Percentiles rank a stretch among this genome's conserved stretches.
Conservation (phyloP, 2,113 vertebrate species). For the Lontra canadensis region DNA sequence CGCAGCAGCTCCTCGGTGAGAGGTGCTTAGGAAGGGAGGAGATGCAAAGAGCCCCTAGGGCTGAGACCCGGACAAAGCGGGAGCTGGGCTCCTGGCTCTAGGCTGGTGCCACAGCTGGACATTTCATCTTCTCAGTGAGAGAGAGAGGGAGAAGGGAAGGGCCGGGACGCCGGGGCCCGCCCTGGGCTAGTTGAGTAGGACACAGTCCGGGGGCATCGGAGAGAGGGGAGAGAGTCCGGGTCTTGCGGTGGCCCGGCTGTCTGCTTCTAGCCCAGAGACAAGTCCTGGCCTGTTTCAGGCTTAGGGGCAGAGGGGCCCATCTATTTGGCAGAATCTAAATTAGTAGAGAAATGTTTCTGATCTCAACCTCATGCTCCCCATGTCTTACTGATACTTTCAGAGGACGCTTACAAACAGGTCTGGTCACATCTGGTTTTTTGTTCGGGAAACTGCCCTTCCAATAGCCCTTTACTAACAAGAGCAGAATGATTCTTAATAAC, state of each 20-base stretch:
- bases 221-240: not conserved
- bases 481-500: constrained; percentile 10
- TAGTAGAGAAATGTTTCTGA: not conserved
- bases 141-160: not conserved
- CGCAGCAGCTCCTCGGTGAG: not conserved
- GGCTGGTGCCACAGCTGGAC: not conserved
- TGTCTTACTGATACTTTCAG: not conserved
- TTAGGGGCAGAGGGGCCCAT: not conserved
- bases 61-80: not conserved
- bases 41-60: not conserved
- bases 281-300: not conserved
- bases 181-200: not conserved
- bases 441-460: constrained; percentile 18
- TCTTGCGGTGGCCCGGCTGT: not conserved
- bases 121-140: not conserved
- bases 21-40: not conserved
- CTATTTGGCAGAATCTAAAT: not conserved
- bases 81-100: not conserved
- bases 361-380: not conserved
- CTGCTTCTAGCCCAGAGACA: not conserved
- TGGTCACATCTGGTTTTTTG: constrained; percentile 53
- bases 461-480: constrained; percentile 72
- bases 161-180: not conserved
- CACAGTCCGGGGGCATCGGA: not conserved
- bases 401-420: constrained; percentile 1